A percentile compares a stretch with the other conserved stretches of the same genome.
Evolutionary conservation across 2,797 vertebrate genomes (phyloP).

Genomic region (Sebastes nivosus): DNA sequence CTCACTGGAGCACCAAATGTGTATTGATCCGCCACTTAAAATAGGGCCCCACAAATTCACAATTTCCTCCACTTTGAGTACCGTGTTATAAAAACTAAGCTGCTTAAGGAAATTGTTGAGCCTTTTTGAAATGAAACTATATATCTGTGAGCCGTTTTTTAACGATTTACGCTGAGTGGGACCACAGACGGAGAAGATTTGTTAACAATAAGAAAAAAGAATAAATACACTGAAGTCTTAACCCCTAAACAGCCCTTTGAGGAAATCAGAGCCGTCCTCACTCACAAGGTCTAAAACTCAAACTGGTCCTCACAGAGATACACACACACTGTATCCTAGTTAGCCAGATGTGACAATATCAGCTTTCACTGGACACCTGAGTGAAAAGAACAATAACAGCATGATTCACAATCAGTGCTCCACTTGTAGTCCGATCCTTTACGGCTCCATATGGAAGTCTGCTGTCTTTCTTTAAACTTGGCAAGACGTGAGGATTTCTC

Average conservation of each 20-base stretch:
- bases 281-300: background rate
- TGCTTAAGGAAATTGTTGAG: background rate
- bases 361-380: slow-evolving; percentile 48
- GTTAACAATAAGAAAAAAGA: background rate
- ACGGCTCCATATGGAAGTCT: slow-evolving; percentile 38
- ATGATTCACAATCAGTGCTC: slow-evolving; percentile 28
- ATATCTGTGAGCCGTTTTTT: background rate
- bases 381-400: slow-evolving; percentile 26
- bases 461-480: slow-evolving; percentile 32
- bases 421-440: slow-evolving; percentile 8
- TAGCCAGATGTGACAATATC: slow-evolving; percentile 56
- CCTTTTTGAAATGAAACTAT: background rate
- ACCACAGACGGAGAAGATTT: background rate
- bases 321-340: background rate
- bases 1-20: background rate
- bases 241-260: background rate
- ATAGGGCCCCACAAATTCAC: background rate
- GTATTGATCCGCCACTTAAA: background rate
- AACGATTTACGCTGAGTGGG: too few species aligned
- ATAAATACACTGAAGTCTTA: background rate
- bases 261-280: background rate
- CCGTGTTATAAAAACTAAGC: background rate
- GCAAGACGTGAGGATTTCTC: slow-evolving; percentile 12
- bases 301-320: background rate
- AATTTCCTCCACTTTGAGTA: background rate